Evolutionary conservation across 2,113 vertebrate species (phyloP).

Genomic region (Caretta caretta): DNA sequence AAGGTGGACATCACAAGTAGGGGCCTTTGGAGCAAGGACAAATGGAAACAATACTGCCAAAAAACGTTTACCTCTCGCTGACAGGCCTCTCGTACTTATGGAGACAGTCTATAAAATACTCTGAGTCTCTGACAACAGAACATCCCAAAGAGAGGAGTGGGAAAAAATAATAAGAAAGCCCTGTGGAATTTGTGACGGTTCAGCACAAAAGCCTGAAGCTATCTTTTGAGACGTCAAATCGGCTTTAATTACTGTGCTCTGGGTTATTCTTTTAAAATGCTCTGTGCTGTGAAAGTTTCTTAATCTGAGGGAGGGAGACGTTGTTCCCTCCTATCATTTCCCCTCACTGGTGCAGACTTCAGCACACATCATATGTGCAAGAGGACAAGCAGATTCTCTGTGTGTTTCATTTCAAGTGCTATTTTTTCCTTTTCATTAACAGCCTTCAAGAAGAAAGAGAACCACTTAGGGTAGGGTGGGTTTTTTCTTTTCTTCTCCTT

Average conservation of each 20-base stretch:
- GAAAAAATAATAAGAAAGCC: conserved; percentile 72
- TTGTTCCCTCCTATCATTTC: conserved; percentile 62
- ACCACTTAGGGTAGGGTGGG: conserved; percentile 16
- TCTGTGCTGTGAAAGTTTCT: conserved; percentile 61
- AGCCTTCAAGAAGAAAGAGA: conserved; percentile 47
- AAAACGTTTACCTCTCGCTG: conserved; percentile 59
- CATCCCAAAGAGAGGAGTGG: conserved; percentile 63
- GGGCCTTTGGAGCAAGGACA: conserved; percentile 36
- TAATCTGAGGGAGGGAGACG: conserved; percentile 61
- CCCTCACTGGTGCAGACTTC: conserved; percentile 61
- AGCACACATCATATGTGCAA: neutral
- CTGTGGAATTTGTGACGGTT: conserved; percentile 69
- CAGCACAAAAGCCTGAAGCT: conserved; percentile 73
- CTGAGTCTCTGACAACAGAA: conserved; percentile 67
- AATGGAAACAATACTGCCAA: conserved; percentile 44
- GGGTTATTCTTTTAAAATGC: conserved; percentile 62
- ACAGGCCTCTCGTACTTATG: conserved; percentile 57
- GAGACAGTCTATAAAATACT: conserved; percentile 53
- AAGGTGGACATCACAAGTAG: neutral
- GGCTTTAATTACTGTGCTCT: conserved; percentile 74
- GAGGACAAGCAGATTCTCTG: conserved; percentile 56
- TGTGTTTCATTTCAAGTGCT: conserved; percentile 54
- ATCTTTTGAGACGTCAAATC: conserved; percentile 69
- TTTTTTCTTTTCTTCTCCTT: neutral
- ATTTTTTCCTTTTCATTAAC: conserved; percentile 44